Evolutionary conservation across 2,797 vertebrate species (phyloP), one percentile per base, ranked within the genome.

Genomic region (Tarsius wallacei): DNA sequence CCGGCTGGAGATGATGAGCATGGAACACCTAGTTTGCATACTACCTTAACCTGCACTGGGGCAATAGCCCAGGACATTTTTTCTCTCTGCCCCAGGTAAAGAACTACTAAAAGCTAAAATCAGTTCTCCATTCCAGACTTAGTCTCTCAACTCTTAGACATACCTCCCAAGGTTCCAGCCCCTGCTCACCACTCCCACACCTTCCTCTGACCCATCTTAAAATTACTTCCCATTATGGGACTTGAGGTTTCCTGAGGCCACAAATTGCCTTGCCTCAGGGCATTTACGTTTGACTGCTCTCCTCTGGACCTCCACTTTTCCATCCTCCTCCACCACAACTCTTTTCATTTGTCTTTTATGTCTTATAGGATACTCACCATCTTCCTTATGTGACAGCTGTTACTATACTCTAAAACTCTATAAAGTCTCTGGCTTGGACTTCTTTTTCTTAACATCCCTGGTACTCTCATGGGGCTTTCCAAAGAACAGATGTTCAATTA

Each of bases 401-500:
- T 81, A 26, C 9, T 21, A 15, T 12, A 66, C 28, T 95, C 70
- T 42, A 28, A 81, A 93, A 57, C 63, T 87, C 49, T 87, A 24
- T n/a, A 21, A 31, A 17, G 42, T 1, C n/a, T 94, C 14, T 14
- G 19, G 71, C 66, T 82, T 94, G 14, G 19, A 78, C 68, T 83
- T 96, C 3, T 59, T 82, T 59, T 49, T 85, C 55, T 73, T 59
- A 73, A 26, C 16, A 33, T 63, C 2, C 19, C 11, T 17, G 19
- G 49, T 63, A 86, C 57, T 61, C 63, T 12, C 42, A 22, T 21
- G 33, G 33, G 74, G 15, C 1, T 15, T 91, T 93, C 81, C 74
- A 91, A 96, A 94, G 36, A 91, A 7, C 19, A 96, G 17, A 83
- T 84, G 21, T 31, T 77, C 64, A 51, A 31, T 70, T 90, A 90